Base-by-base conservation (phyloP, 2,797 vertebrate genomes). In the Atherinosoma microstoma region DNA sequence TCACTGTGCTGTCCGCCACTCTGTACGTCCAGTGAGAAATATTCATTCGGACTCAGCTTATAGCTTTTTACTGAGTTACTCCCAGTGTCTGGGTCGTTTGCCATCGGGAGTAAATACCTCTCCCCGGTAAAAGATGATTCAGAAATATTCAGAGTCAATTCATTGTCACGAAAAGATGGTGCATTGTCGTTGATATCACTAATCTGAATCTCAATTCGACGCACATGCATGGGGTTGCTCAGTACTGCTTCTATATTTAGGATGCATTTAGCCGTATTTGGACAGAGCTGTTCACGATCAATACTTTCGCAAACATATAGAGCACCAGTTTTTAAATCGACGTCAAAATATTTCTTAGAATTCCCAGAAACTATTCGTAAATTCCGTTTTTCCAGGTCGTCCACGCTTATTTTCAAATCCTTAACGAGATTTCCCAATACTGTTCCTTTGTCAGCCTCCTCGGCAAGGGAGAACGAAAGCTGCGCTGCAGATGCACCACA, bases 391-490 rank as follows among this genome's bases (percentile, higher is more conserved):
- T 86, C 86, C 72, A 95, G 54, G 20, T 88, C 87, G 18, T 86
- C 72, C 0, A 88, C 45, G 6, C 84, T 77, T 0, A 95, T 67
- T 6, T 93, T 89, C 53, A 95, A 84, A 82, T 95, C 93, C 77
- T 94, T 92, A 0, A 93, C 91, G 51, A 95, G 78, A 80, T 94
- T 93, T 56, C 94, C 94, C 54, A 96, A 93, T 4, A 93, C 76
- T 38, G 93, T 94, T 58, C 93, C 94, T 84, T 88, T 90, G 79
- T 94, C 92, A 69, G 89, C 91, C 85, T 96, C 96, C 86, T 96
- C 95, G 4, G 91, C 83, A 75, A 96, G 90, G 4, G 91, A 92
- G 83, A 91, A 96, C 0, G 90, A 92, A 45, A 95, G 80, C 86
- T 94, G 93, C 72, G 92, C 93, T 2, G 68, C 49, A 5, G 66